Conservation (phyloP, 2,797 vertebrate genomes). For the Ispidina picta region DNA sequence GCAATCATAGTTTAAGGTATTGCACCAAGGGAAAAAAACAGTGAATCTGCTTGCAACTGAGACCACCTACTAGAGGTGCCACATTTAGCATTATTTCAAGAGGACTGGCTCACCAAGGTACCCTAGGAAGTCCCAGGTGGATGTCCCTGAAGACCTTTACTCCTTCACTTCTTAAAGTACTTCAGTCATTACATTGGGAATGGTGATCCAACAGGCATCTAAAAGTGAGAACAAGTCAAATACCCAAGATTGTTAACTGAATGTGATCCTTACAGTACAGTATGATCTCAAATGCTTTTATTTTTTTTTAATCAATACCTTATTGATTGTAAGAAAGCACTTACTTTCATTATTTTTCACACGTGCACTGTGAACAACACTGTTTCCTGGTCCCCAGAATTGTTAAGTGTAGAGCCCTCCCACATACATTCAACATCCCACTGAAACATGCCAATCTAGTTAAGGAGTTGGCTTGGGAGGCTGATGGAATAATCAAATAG, state of each 20-base stretch:
- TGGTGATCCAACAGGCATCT: background rate
- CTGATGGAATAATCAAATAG: background rate
- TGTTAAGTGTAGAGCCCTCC: background rate
- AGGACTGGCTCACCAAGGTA: background rate
- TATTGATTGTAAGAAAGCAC: background rate
- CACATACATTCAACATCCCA: background rate
- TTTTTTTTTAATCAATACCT: background rate
- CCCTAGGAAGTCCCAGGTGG: background rate
- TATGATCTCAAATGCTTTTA: background rate
- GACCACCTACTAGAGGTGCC: background rate
- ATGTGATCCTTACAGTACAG: background rate
- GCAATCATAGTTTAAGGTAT: background rate
- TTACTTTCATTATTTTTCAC: background rate
- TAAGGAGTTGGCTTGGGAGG: background rate
- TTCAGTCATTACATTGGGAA: background rate
- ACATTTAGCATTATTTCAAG: background rate
- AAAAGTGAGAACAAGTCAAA: background rate
- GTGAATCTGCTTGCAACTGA: background rate
- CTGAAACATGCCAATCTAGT: slow-evolving; percentile 3
- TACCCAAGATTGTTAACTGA: background rate
- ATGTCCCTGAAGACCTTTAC: background rate
- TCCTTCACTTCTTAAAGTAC: background rate
- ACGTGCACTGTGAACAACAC: background rate
- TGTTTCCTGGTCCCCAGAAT: background rate
- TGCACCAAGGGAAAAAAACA: background rate